phyloP scores from a whole-genome alignment of 2,888 invertebrate genomes.

The Pyrochroa serraticornis region DNA sequence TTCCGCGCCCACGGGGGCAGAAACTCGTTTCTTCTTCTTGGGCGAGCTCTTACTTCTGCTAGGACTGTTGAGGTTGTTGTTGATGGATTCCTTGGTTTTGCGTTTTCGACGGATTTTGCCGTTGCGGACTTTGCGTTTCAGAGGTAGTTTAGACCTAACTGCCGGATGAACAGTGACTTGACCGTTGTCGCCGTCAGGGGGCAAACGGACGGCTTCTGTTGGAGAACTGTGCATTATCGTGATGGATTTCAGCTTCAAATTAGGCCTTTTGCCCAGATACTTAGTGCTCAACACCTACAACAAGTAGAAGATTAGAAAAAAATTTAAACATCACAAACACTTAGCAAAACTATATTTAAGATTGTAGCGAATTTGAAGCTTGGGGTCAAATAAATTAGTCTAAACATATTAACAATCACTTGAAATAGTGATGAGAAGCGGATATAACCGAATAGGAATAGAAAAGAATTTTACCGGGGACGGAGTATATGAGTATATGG shows the following conservation, averaged over 20 bases:
- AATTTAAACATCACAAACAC: no score
- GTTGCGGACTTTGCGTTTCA: constrained; percentile 79
- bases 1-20: constrained; percentile 60
- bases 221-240: constrained; percentile 91
- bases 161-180: constrained; percentile 82
- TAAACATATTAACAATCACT: no score
- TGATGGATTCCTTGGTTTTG: constrained; percentile 35
- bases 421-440: no score
- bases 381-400: no score
- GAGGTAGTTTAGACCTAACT: constrained; percentile 83
- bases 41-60: constrained; percentile 51
- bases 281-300: constrained; percentile 79
- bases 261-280: constrained; percentile 78
- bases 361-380: no score
- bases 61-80: constrained; percentile 52
- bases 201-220: constrained; percentile 84
- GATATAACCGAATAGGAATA: no score
- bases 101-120: constrained; percentile 64
- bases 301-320: constrained; percentile 1
- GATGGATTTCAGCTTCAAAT: constrained; percentile 82
- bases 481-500: no score
- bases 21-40: constrained; percentile 58
- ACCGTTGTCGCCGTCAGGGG: constrained; percentile 71
- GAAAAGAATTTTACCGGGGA: no score
- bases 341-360: no score